Conservation (phyloP, 2,113 vertebrate species). For the Noctilio leporinus region DNA sequence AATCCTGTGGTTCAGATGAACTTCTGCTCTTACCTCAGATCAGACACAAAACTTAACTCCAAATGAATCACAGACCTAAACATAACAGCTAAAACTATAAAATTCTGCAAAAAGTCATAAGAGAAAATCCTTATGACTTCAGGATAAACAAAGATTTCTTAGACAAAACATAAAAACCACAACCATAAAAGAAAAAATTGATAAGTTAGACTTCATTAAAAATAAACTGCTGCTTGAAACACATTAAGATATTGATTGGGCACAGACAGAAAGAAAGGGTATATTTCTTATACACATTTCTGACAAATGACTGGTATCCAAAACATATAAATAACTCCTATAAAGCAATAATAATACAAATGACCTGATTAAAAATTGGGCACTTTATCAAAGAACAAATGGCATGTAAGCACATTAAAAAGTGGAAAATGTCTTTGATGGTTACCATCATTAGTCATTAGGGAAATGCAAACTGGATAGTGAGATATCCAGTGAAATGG, state of each 20-base stretch:
- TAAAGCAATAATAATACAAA: background rate
- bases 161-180: background rate
- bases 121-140: background rate
- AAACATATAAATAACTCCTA: background rate
- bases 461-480: background rate
- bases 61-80: no score
- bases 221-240: background rate
- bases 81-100: background rate
- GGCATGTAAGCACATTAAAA: background rate
- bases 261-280: background rate
- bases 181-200: background rate
- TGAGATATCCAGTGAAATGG: background rate
- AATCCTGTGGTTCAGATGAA: background rate
- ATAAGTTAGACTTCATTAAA: background rate
- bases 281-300: background rate
- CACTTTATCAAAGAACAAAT: background rate
- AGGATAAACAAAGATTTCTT: background rate
- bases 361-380: no score
- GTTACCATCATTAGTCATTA: background rate
- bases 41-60: no score
- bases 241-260: background rate
- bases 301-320: background rate
- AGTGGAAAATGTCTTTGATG: background rate
- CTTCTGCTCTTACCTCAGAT: background rate
- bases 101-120: background rate